Evolutionary conservation across 2,888 invertebrate species (phyloP).

Genomic region (Drosophila austrosaltans): DNA sequence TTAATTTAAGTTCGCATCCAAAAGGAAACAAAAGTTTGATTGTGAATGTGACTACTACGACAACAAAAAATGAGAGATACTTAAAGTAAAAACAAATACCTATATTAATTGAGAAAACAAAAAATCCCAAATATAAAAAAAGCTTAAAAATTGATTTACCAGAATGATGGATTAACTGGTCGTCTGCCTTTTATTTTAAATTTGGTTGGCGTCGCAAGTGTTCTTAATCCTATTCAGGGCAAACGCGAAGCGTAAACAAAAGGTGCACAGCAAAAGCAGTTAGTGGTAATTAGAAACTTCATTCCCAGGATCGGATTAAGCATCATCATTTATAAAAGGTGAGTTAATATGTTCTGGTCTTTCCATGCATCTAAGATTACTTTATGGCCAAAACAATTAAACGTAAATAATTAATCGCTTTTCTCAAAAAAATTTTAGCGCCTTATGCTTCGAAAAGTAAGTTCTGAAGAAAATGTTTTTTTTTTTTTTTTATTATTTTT

Average conservation of each 20-base stretch:
- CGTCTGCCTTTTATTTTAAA: conserved; percentile 27
- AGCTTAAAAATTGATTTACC: conserved; percentile 57
- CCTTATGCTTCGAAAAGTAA: no score
- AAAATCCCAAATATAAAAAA: conserved; percentile 33
- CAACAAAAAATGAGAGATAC: conserved; percentile 47
- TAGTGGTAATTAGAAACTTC: conserved; percentile 28
- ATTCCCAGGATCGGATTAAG: conserved; percentile 29
- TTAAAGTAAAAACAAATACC: conserved; percentile 32
- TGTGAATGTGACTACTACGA: no score
- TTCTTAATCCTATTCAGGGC: conserved; percentile 7
- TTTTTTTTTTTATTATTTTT: no score
- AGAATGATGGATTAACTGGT: conserved; percentile 74
- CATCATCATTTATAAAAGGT: conserved; percentile 30
- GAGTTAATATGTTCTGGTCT: conserved; percentile 21
- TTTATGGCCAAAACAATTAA: no score
- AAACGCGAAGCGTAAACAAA: conserved; percentile 36
- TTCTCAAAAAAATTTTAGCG: no score
- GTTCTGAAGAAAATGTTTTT: no score
- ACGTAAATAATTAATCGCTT: no score
- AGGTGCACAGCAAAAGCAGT: conserved; percentile 34
- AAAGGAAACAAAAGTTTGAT: conserved; percentile 22
- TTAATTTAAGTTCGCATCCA: conserved; percentile 24
- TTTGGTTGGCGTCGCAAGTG: conserved; percentile 27
- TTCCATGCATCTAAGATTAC: no score
- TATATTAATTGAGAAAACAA: conserved; percentile 6